Evolutionary conservation across 92 coral and sea anemone genomes (phyloP), one percentile per base, ranked within the genome.

Genomic region (Parazoanthus darwini): DNA sequence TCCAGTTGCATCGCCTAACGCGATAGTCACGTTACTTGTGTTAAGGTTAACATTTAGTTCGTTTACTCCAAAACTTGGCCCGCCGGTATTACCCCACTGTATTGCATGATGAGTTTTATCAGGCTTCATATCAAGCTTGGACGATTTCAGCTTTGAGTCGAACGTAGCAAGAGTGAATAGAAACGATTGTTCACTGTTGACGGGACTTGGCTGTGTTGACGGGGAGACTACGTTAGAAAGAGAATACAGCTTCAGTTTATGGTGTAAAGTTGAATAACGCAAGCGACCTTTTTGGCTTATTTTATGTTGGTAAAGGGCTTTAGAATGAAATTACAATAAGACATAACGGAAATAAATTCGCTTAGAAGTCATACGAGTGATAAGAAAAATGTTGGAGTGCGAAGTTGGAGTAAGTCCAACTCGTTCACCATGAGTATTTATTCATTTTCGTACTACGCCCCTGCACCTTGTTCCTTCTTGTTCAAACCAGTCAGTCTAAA

Each of bases 21-120:
- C 77, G 3, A 72, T 26, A 36, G 37, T 8, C 16, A 72, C 77
- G 13, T 18, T 37, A 13, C 77, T 13, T 8, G 20, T 26, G 77
- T 72, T 36, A 5, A 72, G 38, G 39, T 72, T 36, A 72, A 72
- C 38, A 72, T 29, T 72, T 8, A 72, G 77, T 23, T 72, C 77
- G 23, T 72, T 72, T 15, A 29, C 13, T 72, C 77, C 77, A 72
- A 72, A 72, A 36, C 77, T 72, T 8, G 77, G 77, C 77, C 77
- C 77, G 7, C 77, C 77, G 15, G 4, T 4, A 26, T 72, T 72
- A 72, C 77, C 77, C 77, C 77, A 72, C 18, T 72, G 77, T 72
- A 72, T 36, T 36, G 77, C 77, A 36, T 72, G 42, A 36, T 72
- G 38, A 72, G 14, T 29, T 72, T 22, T 72, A 26, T 36, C 37